Evolutionary conservation across 2,113 vertebrate genomes (phyloP).

Genomic region (Neotoma lepida): DNA sequence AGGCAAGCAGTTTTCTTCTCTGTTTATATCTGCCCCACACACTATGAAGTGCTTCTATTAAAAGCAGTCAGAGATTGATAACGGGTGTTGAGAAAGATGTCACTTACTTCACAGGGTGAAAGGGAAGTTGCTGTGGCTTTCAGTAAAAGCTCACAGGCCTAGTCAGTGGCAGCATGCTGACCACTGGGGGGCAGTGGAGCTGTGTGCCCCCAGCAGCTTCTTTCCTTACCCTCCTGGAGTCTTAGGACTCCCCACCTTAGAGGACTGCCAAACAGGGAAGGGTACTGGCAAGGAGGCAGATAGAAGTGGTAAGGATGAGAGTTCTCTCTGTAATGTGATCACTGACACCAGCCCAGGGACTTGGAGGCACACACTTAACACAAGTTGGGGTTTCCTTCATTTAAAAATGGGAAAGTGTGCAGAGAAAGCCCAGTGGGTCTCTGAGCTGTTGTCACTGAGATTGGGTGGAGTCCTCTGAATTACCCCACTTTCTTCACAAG

Average conservation of each 20-base stretch:
- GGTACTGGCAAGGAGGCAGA: not conserved
- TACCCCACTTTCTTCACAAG: not conserved
- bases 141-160: constrained; percentile 14
- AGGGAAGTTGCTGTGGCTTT: constrained; percentile 56
- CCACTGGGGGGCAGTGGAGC: not conserved
- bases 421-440: not conserved
- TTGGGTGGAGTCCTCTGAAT: not conserved
- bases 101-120: not conserved
- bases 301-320: not conserved
- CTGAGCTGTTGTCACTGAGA: fast-evolving
- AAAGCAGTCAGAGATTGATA: constrained; percentile 64
- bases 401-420: not conserved
- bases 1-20: constrained; percentile 24
- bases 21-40: constrained; percentile 32
- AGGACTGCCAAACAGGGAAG: not conserved
- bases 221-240: not conserved
- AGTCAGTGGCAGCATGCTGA: not conserved
- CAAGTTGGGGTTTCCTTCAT: not conserved
- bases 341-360: not conserved
- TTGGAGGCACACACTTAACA: not conserved
- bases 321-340: fast-evolving
- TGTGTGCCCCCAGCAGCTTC: not conserved
- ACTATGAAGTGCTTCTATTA: constrained; percentile 42
- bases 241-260: not conserved
- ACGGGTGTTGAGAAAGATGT: constrained; percentile 10